Base-by-base conservation (phyloP, 2,797 vertebrate genomes). In the Coregonus ussuriensis region DNA sequence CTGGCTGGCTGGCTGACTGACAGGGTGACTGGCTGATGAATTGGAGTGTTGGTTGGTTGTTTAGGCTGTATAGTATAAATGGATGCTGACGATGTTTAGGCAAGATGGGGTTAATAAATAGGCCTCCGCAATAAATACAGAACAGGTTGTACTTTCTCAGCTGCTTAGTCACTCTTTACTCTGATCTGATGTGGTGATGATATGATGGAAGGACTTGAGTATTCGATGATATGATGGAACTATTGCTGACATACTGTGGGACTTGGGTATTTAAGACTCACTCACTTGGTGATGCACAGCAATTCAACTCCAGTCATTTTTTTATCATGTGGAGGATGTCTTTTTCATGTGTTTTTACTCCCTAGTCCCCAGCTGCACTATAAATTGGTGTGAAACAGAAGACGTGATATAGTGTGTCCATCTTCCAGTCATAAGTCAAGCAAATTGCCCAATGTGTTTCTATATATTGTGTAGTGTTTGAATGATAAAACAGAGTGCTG, bases 11-110 rank as follows among this genome's bases (percentile, higher is more conserved):
- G 70, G 21, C 81, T 91, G 89, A 92, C 88, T 91, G 92, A 90
- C 90, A 91, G 89, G 88, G 84, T 72, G 90, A 88, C 85, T 72
- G 84, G 1, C 1, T 76, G 80, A 86, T 91, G 92, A 14, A 31
- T 47, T 47, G 5, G 65, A 35, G 11, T 31, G 53, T 16, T 56
- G 54, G 33, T 21, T 90, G 41, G 41, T 47, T 47, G 41, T 47
- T 47, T 47, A 91, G 70, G 25, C 51, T 53, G 35, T 90, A 89
- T 89, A 86, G 88, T 90, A 89, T 82, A 91, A 91, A 92, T 92
- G 79, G 79, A 80, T 84, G 85, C 88, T 79, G 85, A 89, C 74
- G 85, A 89, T 76, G 85, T 83, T 86, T 86, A 89, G 86, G 89
- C 86, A 85, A 6, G 15, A 85, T 86, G 85, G 3, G 87, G 91